Percentiles rank a stretch among this genome's conserved stretches.
phyloP scores from a whole-genome alignment of 2,113 vertebrate species.

The Albula goreensis region DNA sequence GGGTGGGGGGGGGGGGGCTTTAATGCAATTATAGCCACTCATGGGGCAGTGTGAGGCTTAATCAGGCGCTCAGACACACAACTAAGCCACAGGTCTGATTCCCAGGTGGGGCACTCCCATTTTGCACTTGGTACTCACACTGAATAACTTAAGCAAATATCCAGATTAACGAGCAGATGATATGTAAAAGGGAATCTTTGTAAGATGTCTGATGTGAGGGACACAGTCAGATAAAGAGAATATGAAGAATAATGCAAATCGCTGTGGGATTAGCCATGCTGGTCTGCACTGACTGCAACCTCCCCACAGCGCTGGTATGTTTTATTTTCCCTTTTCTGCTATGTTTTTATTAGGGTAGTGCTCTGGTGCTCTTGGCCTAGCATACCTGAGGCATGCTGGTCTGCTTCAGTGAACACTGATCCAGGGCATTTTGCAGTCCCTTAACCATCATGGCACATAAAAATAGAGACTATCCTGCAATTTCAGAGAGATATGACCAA shows the following conservation, averaged over 20 bases:
- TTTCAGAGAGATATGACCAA: background rate
- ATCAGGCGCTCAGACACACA: background rate
- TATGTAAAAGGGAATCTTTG: background rate
- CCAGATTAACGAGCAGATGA: background rate
- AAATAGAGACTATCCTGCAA: background rate
- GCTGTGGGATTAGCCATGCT: background rate
- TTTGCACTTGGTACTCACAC: background rate
- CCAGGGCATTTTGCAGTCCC: background rate
- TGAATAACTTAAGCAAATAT: background rate
- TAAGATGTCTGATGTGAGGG: background rate
- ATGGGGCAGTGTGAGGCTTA: background rate
- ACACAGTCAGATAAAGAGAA: background rate
- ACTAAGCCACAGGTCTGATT: background rate
- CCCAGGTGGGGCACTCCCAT: background rate
- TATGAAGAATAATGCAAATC: background rate
- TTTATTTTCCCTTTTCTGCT: background rate
- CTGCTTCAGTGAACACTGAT: constrained; percentile 8
- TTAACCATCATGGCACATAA: background rate
- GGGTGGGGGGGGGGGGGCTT: too few relatives aligned
- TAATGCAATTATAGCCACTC: background rate
- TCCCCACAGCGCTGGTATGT: background rate
- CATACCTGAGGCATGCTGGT: background rate
- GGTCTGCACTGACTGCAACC: background rate
- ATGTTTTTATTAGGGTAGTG: background rate
- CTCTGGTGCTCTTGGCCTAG: background rate